Base-by-base conservation (phyloP, 2,888 invertebrate genomes). In the Andrena hattorfiana region DNA sequence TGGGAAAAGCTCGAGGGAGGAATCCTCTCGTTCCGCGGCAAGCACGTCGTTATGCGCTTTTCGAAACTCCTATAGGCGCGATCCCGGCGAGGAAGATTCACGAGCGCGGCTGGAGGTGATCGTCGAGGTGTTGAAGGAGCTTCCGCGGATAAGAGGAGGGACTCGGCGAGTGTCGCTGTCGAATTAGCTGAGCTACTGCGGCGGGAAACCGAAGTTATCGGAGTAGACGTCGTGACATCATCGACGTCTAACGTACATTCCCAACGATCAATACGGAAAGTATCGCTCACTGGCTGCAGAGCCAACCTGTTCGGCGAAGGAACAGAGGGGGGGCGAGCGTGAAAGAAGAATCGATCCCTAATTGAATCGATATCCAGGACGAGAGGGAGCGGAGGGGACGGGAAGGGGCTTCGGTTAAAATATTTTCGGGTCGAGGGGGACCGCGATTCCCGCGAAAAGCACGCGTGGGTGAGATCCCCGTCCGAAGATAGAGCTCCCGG, bases 391-490 rank as follows among this genome's bases (percentile, higher is more conserved):
- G 51, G 2, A 8, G 26, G 13, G 49, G 6, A 1, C 48, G 1
- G 8, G 28, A 16, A 16, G 35, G 35, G 49, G 64, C 48, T 26
- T 32, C 63, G 71, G 23, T 59, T 68, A 20, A 67, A 79, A 77
- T 77, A 77, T 83, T 74, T 67, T 77, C 73, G 64, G 56, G 6
- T 67, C 64, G 62, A 73, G 42, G 59, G 48, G 13, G 51, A 26
- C 42, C 64, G 63, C 48, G 62, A 63, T 80, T 68, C 51, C 49
- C 75, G 82, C 64, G 71, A 59, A 66, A 77, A 60, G 72, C 48
- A 56, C 66, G 79, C 79, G 82, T 84, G 87, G 87, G 83, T 71
- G 83, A 87, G 85, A 88, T 86, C 71, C 83, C 72, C 74, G 63
- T 13, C 59, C 20, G 66, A 70, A 86, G 86, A 85, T 82, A 85